Evolutionary conservation across 2,113 vertebrate species (phyloP), one percentile per base, ranked within the genome.

Genomic region (Orycteropus afer): DNA sequence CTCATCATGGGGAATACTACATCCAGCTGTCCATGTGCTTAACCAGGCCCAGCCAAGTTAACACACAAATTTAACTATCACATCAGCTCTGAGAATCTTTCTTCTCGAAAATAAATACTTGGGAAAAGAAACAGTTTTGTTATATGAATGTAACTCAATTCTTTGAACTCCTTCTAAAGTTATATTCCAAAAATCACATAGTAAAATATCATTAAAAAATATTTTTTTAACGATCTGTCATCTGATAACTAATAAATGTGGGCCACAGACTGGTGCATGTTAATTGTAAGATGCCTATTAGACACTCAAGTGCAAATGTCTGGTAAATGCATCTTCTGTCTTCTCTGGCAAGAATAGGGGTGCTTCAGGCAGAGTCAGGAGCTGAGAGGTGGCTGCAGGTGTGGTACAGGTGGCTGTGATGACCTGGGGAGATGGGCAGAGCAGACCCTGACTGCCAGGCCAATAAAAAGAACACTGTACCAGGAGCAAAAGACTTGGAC

Each of bases 121-220:
- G 45, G 29, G 81, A 47, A 77, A 90, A 86, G 61, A 71, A 25
- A 86, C 25, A 86, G 34, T 80, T 90, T 94, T 86, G 29, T 74
- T 74, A 37, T 7, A 80, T 53, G 37, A 79, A 65, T 91, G 25
- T 25, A 76, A 74, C 65, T 86, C 67, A 42, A 86, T 74, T 91
- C 76, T 91, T 90, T 47, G 47, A 94, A 91, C 67, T 73, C 29
- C 18, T 34, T 89, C 61, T 90, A n/a, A 94, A 63, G 32, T 51
- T 73, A 47, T 55, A 65, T 65, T 85, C 45, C 37, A 74, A 81
- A 85, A 81, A 37, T 20, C 65, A 87, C 57, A 81, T 57, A 25
- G 10, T 55, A 25, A 55, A 40, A 45, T 81, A 47, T 27, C 88
- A 82, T 81, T 45, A 91, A 94, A 94, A 65, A 95, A 94, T 47